Percentiles rank a stretch among this genome's conserved stretches.
Evolutionary conservation across 2,888 invertebrate species (phyloP).

Genomic region (Geophilus truncorum): DNA sequence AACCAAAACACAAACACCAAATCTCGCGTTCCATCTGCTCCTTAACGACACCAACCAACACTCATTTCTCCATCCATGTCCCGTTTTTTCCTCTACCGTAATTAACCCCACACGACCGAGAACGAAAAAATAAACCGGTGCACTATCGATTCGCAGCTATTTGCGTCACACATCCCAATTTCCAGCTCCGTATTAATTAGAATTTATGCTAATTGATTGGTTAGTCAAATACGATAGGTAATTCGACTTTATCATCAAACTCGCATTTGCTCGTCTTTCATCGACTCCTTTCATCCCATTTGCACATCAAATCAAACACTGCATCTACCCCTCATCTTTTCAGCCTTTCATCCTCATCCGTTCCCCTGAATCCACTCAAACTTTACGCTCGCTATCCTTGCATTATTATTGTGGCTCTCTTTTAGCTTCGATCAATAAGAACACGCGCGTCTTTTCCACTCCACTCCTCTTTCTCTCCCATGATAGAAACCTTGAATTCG

Average conservation of each 20-base stretch:
- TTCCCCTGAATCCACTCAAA: neutral
- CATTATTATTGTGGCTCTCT: constrained; percentile 6
- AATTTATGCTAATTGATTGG: neutral
- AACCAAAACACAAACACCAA: too few relatives aligned
- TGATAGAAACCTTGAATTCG: neutral
- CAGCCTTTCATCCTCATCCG: neutral
- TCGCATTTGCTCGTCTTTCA: too few relatives aligned
- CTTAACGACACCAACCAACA: too few relatives aligned
- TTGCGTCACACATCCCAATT: neutral
- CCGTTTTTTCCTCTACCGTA: neutral
- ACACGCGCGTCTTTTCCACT: neutral
- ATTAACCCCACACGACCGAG: neutral
- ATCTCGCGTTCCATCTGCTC: too few relatives aligned
- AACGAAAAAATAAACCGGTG: neutral
- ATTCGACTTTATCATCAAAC: neutral
- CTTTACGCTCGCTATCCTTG: neutral
- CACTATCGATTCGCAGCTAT: neutral
- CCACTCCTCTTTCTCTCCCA: neutral
- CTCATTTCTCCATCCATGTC: neutral
- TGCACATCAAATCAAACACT: too few relatives aligned
- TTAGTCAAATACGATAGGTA: neutral
- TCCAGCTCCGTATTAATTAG: neutral
- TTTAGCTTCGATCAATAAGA: neutral
- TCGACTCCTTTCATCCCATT: too few relatives aligned
- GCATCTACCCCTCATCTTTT: neutral